Conservation (phyloP, 2,888 invertebrate genomes). For the Eristalis intricaria region DNA sequence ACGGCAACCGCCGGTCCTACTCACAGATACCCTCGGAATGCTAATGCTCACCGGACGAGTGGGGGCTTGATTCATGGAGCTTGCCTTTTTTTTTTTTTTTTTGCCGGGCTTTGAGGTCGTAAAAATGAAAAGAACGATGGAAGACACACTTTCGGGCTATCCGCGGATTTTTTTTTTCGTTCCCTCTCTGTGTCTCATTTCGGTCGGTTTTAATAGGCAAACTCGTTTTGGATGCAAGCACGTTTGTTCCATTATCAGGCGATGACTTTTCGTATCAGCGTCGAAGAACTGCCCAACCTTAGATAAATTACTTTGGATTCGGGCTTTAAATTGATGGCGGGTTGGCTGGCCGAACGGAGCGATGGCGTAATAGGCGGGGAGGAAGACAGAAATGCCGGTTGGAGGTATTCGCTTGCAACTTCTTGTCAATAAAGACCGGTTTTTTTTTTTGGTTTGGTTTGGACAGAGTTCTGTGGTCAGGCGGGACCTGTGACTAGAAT, state of each 20-base stretch:
- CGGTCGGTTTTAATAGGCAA: background rate
- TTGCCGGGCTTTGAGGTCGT: background rate
- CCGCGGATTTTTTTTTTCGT: background rate
- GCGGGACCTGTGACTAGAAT: too few species aligned
- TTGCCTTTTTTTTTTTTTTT: too few species aligned
- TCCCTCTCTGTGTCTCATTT: background rate
- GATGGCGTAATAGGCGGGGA: background rate
- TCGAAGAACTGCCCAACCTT: background rate
- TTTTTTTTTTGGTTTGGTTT: background rate
- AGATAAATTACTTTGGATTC: background rate
- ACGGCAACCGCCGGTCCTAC: background rate
- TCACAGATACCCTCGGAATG: background rate
- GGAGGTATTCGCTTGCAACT: background rate
- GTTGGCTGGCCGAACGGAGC: background rate
- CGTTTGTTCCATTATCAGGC: slow-evolving; percentile 12
- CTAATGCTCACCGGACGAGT: background rate
- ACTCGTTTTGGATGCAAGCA: slow-evolving; percentile 13
- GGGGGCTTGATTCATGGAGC: background rate
- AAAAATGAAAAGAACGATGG: background rate
- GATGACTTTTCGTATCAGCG: slow-evolving; percentile 11
- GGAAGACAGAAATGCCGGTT: background rate
- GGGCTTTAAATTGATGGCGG: background rate
- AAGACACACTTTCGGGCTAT: background rate
- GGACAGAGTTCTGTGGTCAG: too few species aligned
- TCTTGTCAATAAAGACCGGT: background rate